Percentiles rank a stretch among this genome's conserved stretches.
These are phyloP conservation scores for Sarotherodon lohbergeri DNA, from an alignment of 2,113 vertebrate genomes.

Conservation along the genomic window DNA sequence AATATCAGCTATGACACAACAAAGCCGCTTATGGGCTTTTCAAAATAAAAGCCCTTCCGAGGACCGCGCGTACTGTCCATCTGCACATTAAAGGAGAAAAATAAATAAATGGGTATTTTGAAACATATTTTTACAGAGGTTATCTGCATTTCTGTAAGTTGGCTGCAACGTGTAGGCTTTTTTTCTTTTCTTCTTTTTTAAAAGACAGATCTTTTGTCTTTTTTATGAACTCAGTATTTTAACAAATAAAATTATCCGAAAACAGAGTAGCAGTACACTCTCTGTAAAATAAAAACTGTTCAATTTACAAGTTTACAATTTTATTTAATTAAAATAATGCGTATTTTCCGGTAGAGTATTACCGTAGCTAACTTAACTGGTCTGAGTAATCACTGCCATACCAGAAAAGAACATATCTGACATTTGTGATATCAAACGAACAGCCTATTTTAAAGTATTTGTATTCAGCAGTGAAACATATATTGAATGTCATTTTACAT, in stretches of 20 bases:
- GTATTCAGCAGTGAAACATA: background rate
- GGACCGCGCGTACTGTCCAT: background rate
- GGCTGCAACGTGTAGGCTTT: background rate
- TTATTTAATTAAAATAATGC: background rate
- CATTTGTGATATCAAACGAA: background rate
- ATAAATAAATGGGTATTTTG: background rate
- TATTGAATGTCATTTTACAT: background rate
- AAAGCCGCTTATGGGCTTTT: background rate
- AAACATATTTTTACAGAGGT: background rate
- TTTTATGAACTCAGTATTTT: background rate
- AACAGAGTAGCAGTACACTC: background rate
- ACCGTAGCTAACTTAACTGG: background rate
- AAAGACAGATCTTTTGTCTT: background rate
- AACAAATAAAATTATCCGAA: background rate
- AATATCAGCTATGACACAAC: background rate
- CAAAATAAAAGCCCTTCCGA: constrained; percentile 23
- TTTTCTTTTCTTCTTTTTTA: background rate
- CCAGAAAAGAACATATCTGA: accelerated
- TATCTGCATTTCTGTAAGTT: background rate
- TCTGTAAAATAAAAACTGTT: background rate
- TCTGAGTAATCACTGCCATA: background rate
- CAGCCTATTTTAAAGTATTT: background rate
- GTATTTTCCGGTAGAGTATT: background rate
- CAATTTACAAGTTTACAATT: background rate
- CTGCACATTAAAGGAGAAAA: background rate